A percentile compares a stretch with the other conserved stretches of the same genome.
phyloP scores from a whole-genome alignment of 2,888 invertebrate species.

The Peribatodes rhomboidaria region DNA sequence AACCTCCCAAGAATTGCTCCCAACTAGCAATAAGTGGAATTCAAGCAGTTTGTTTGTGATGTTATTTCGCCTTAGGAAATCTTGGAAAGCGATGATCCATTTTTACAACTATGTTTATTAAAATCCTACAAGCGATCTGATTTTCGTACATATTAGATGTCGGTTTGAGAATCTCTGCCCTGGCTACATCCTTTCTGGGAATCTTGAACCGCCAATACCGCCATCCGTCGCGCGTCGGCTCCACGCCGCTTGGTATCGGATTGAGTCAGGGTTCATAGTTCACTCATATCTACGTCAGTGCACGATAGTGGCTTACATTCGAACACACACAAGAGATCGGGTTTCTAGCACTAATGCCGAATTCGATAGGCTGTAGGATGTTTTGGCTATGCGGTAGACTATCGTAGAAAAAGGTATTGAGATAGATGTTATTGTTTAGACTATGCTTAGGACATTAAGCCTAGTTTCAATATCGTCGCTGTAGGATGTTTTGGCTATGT shows the following conservation, averaged over 20 bases:
- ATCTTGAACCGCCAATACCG: constrained; percentile 36
- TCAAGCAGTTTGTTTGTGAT: too few species aligned
- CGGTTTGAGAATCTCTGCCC: constrained; percentile 12
- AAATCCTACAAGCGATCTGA: too few species aligned
- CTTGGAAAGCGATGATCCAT: too few species aligned
- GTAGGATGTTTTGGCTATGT: not conserved
- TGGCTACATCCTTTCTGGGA: constrained; percentile 57
- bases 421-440: constrained; percentile 3
- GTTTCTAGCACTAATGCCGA: not conserved
- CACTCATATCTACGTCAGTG: constrained; percentile 30
- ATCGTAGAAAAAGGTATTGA: not conserved
- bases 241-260: constrained; percentile 34
- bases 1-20: too few species aligned
- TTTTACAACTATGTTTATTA: too few species aligned
- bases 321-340: constrained; percentile 12
- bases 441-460: not conserved
- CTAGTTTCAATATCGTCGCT: not conserved
- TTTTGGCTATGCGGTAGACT: constrained; percentile 24
- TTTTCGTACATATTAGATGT: not conserved
- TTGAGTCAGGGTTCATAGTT: constrained; percentile 54
- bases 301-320: constrained; percentile 18
- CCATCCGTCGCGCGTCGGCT: constrained; percentile 37
- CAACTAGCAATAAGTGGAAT: too few species aligned
- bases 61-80: too few species aligned
- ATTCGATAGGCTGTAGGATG: constrained; percentile 3